Evolutionary conservation across 2,113 vertebrate species (phyloP).

Genomic region (Nerophis lumbriciformis): DNA sequence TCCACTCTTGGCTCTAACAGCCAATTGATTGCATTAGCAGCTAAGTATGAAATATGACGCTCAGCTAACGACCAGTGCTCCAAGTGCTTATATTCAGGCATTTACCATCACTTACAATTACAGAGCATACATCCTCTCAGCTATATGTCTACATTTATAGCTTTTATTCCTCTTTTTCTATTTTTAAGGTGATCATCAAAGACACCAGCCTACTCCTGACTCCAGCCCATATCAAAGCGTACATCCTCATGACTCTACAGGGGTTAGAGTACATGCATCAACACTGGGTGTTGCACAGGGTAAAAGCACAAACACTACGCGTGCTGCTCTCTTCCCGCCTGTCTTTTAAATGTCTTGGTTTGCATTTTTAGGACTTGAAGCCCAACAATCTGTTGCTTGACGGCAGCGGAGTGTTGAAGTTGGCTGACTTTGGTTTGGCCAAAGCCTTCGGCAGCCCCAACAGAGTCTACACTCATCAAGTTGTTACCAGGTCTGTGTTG

Average conservation of each 20-base stretch:
- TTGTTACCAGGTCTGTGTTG: constrained; percentile 86
- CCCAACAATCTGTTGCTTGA: constrained; percentile 95
- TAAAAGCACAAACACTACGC: constrained; percentile 56
- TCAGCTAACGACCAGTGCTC: constrained; percentile 10
- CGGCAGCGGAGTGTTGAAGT: constrained; percentile 89
- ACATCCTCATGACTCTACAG: constrained; percentile 96
- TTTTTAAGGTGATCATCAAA: constrained; percentile 91
- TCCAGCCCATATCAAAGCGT: constrained; percentile 95
- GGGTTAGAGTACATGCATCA: constrained; percentile 94
- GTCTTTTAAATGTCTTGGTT: constrained; percentile 7
- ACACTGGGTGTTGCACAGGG: constrained; percentile 95
- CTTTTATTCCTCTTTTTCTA: constrained; percentile 7
- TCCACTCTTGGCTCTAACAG: constrained; percentile 17
- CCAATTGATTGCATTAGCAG: constrained; percentile 39
- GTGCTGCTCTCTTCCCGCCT: not conserved
- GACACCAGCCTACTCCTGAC: constrained; percentile 93
- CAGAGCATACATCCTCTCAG: not conserved
- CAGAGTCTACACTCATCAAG: constrained; percentile 93
- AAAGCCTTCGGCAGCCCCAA: constrained; percentile 97
- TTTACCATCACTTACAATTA: constrained; percentile 2
- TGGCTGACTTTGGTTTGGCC: constrained; percentile 95
- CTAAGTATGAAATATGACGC: constrained; percentile 30
- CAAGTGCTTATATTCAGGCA: constrained; percentile 17
- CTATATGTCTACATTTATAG: not conserved
- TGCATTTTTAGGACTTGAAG: constrained; percentile 84